Percentiles rank a stretch among this genome's conserved stretches.
phyloP scores from a whole-genome alignment of 2,113 vertebrate genomes.

The Dissostichus mawsoni region DNA sequence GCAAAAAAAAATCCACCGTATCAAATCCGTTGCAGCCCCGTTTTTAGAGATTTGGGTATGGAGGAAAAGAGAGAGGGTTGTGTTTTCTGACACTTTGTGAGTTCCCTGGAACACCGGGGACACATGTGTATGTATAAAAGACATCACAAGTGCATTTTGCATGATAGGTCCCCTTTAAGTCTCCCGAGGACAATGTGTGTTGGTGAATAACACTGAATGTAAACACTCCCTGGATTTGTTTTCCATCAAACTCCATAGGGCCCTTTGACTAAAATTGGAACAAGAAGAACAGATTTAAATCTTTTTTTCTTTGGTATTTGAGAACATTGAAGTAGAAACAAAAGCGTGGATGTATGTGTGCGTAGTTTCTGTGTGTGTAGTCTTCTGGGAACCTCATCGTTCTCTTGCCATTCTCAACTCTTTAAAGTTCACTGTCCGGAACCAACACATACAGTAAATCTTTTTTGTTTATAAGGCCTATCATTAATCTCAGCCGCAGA shows the following conservation, averaged over 20 bases:
- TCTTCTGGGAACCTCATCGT: slow-evolving; percentile 48
- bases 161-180: too few species aligned
- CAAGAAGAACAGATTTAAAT: slow-evolving; percentile 26
- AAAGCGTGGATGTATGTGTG: neutral
- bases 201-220: neutral
- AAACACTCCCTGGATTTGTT: neutral
- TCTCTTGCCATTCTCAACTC: neutral
- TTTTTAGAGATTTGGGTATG: too few species aligned
- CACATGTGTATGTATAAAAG: too few species aligned
- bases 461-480: slow-evolving; percentile 38
- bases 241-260: neutral
- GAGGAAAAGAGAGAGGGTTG: too few species aligned
- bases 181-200: neutral
- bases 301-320: slow-evolving; percentile 6
- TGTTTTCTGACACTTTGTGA: too few species aligned
- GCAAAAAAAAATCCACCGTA: too few species aligned
- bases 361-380: neutral
- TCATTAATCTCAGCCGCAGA: slow-evolving; percentile 48
- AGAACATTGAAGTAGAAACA: neutral
- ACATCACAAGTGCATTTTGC: too few species aligned
- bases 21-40: too few species aligned
- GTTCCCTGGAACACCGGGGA: too few species aligned
- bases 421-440: slow-evolving; percentile 32
- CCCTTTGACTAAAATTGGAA: slow-evolving; percentile 19
- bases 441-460: slow-evolving; percentile 54